These are phyloP conservation scores for Nannoperca australis DNA, from an alignment of 2,797 vertebrate genomes.

Conservation along the genomic window DNA sequence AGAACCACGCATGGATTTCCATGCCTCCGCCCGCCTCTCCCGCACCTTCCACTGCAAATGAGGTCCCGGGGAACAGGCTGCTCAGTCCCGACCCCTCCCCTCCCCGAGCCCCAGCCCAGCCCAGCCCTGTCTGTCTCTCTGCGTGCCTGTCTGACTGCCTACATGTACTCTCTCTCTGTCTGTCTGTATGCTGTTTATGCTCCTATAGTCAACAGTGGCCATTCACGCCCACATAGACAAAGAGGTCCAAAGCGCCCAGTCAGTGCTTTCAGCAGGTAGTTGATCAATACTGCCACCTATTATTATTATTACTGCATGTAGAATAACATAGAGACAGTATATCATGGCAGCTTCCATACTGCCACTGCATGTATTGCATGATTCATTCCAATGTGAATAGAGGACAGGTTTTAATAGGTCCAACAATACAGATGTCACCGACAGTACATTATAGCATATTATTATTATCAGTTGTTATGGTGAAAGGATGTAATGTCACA, in stretches of 20 bases:
- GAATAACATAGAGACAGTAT: no score
- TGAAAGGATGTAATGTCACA: not conserved
- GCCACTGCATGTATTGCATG: not conserved
- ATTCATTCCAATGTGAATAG: not conserved
- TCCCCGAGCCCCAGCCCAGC: constrained; percentile 66
- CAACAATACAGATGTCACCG: not conserved
- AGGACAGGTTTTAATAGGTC: not conserved
- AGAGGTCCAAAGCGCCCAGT: not conserved
- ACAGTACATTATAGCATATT: no score
- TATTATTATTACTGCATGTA: no score
- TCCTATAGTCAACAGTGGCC: not conserved
- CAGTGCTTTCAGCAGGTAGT: not conserved
- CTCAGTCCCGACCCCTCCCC: constrained; percentile 38
- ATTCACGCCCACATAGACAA: constrained; percentile 33
- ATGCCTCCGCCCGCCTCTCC: constrained; percentile 64
- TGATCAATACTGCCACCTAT: not conserved
- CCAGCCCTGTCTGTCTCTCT: constrained; percentile 31
- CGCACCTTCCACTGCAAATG: constrained; percentile 60
- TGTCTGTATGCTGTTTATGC: not conserved
- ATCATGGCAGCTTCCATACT: not conserved
- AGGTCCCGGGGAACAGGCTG: constrained; percentile 20
- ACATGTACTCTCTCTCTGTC: not conserved
- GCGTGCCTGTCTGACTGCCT: not conserved
- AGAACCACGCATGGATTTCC: constrained; percentile 35
- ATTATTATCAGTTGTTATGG: not conserved